Conservation (phyloP, 2,797 vertebrate species). For the Chloroceryle amazona region DNA sequence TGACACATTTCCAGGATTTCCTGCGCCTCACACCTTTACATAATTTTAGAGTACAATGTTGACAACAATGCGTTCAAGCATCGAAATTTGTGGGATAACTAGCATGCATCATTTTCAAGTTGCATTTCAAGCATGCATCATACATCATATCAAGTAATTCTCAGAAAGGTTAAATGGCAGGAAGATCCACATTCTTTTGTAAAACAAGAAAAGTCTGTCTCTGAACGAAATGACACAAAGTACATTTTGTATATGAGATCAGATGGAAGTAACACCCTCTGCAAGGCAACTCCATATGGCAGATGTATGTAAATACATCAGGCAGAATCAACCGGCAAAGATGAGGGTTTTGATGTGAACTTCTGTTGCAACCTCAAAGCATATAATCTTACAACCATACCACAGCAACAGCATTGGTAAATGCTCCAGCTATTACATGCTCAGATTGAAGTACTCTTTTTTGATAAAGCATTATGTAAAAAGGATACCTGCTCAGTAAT, state of each 20-base stretch:
- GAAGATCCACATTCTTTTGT: constrained; percentile 55
- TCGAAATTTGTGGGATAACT: constrained; percentile 22
- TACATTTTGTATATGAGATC: background rate
- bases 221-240: constrained; percentile 43
- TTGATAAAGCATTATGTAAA: background rate
- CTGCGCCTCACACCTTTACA: background rate
- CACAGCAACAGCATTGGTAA: background rate
- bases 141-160: constrained; percentile 44
- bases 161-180: constrained; percentile 47
- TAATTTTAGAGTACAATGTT: background rate
- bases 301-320: constrained; percentile 29
- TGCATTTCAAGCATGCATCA: background rate
- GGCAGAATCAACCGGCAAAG: constrained; percentile 11
- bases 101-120: constrained; percentile 12
- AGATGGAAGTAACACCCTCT: background rate
- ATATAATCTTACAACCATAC: background rate
- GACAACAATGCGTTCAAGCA: constrained; percentile 15
- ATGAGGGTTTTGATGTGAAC: background rate
- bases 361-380: background rate
- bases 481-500: background rate
- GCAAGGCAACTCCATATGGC: constrained; percentile 45
- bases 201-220: constrained; percentile 54
- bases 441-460: background rate
- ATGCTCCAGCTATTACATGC: background rate
- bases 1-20: constrained; percentile 6